phyloP scores from a whole-genome alignment of 92 coral and sea anemone species.

The Siderastrea siderea region DNA sequence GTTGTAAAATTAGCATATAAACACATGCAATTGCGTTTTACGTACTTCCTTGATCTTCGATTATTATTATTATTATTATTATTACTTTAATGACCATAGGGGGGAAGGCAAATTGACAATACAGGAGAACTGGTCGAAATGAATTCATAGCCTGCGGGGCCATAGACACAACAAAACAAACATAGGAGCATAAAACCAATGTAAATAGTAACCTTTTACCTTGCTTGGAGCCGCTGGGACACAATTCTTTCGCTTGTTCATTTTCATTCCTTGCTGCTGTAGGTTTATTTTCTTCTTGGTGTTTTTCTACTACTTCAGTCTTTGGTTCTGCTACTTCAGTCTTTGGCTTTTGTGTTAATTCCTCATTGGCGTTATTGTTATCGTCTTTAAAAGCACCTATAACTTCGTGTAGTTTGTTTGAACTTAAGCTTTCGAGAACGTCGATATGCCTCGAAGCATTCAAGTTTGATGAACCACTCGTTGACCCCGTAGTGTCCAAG shows the following conservation, averaged over 20 bases:
- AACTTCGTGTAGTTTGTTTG: not conserved
- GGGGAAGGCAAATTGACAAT: too few species aligned
- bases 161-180: not conserved
- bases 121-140: too few species aligned
- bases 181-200: not conserved
- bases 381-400: too few species aligned
- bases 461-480: not conserved
- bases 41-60: too few species aligned
- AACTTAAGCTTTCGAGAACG: not conserved
- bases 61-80: too few species aligned
- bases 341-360: not conserved
- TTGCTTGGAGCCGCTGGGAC: constrained; percentile 3
- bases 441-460: not conserved
- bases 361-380: not conserved
- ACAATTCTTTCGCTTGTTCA: not conserved
- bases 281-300: not conserved
- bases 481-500: too few species aligned
- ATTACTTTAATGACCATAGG: too few species aligned
- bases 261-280: not conserved
- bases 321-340: not conserved
- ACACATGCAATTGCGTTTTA: too few species aligned
- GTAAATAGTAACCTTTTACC: not conserved
- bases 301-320: not conserved
- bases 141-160: not conserved
- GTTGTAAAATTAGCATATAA: too few species aligned